Conservation (phyloP, 2,113 vertebrate species). For the Empidonax traillii region DNA sequence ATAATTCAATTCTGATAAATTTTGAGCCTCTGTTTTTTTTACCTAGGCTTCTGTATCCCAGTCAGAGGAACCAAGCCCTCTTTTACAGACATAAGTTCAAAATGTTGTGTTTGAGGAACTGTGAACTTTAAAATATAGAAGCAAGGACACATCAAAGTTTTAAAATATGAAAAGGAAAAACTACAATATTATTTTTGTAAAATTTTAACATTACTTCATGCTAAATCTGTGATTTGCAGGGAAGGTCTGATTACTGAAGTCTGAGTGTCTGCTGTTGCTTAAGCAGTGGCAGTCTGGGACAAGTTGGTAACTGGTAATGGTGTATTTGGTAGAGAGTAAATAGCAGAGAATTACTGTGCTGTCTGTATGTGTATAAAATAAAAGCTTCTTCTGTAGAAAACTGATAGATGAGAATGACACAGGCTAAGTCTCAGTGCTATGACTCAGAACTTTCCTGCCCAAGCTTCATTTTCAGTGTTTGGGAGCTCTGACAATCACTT, state of each 20-base stretch:
- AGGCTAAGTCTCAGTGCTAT: neutral
- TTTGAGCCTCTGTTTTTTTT: neutral
- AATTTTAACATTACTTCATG: neutral
- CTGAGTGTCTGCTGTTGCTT: neutral
- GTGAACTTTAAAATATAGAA: neutral
- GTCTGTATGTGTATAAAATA: neutral
- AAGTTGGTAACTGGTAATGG: neutral
- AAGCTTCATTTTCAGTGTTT: neutral
- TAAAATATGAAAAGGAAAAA: accelerated
- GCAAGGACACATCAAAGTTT: accelerated
- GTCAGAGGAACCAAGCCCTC: neutral
- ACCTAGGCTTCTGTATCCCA: neutral
- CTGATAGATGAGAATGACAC: neutral
- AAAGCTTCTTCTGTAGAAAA: neutral
- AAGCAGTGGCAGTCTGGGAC: neutral
- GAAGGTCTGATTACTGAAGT: neutral
- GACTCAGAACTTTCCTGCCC: neutral
- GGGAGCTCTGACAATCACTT: neutral
- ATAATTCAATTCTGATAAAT: neutral
- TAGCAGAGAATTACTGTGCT: neutral
- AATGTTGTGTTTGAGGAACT: neutral
- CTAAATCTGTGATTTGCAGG: neutral
- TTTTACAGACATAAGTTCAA: neutral
- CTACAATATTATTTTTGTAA: neutral
- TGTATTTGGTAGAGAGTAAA: neutral